phyloP scores from a whole-genome alignment of 2,797 vertebrate genomes.

The Enteromius thamalakanensis region DNA sequence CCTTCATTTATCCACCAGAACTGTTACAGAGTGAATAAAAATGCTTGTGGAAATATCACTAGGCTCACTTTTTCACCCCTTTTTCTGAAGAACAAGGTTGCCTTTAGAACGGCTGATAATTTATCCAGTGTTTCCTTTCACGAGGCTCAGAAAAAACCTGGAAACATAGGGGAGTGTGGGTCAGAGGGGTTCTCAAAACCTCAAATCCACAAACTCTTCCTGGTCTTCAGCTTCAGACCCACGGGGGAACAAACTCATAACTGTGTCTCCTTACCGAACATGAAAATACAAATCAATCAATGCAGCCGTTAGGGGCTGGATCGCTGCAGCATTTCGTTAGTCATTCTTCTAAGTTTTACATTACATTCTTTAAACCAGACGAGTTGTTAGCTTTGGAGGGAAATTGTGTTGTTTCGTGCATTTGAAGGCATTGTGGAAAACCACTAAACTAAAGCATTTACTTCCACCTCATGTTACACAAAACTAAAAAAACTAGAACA shows the following conservation, averaged over 20 bases:
- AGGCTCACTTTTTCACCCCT: slow-evolving; percentile 65
- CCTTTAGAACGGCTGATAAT: slow-evolving; percentile 70
- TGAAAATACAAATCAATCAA: slow-evolving; percentile 74
- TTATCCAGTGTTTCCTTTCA: slow-evolving; percentile 75
- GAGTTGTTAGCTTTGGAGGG: slow-evolving; percentile 51
- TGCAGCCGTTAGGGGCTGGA: slow-evolving; percentile 65
- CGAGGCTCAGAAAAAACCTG: slow-evolving; percentile 60
- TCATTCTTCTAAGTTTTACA: slow-evolving; percentile 59
- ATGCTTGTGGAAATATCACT: slow-evolving; percentile 59
- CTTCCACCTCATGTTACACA: slow-evolving; percentile 51
- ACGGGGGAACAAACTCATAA: slow-evolving; percentile 67
- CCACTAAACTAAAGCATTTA: slow-evolving; percentile 46
- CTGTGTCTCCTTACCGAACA: slow-evolving; percentile 61
- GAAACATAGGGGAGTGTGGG: slow-evolving; percentile 65
- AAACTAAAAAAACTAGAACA: slow-evolving; percentile 12
- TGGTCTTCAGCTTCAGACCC: slow-evolving; percentile 65
- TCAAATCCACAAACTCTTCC: slow-evolving; percentile 72
- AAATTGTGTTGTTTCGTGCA: slow-evolving; percentile 26
- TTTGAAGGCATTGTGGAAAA: slow-evolving; percentile 43
- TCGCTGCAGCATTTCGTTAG: slow-evolving; percentile 51
- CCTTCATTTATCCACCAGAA: neutral
- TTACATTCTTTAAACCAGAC: slow-evolving; percentile 59
- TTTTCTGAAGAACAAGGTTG: slow-evolving; percentile 73
- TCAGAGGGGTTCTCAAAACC: slow-evolving; percentile 73
- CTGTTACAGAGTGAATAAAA: slow-evolving; percentile 20